These are phyloP conservation scores for Aphidoletes aphidimyza DNA, from an alignment of 2,888 invertebrate species.

Conservation along the genomic window DNA sequence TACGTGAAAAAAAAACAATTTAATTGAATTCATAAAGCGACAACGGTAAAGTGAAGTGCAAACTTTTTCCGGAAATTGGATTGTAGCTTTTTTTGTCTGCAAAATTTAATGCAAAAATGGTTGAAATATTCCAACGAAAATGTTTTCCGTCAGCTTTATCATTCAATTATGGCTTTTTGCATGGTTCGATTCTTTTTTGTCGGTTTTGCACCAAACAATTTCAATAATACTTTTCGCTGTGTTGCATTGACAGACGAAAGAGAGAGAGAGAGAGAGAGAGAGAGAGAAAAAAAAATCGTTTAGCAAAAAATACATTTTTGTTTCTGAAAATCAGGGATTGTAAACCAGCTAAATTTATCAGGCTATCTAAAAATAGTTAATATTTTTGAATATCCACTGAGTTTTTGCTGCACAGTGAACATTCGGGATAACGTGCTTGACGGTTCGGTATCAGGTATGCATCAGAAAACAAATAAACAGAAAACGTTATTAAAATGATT, in stretches of 20 bases:
- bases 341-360: no score
- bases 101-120: slow-evolving; percentile 28
- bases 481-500: no score
- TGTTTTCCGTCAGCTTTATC: slow-evolving; percentile 33
- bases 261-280: not conserved
- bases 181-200: not conserved
- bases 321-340: no score
- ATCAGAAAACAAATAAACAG: no score
- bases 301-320: not conserved
- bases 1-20: not conserved
- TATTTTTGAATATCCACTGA: no score
- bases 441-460: no score
- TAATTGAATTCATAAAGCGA: not conserved
- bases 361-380: no score
- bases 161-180: slow-evolving; percentile 8
- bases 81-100: not conserved
- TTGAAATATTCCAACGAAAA: not conserved
- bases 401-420: no score
- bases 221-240: slow-evolving; percentile 1
- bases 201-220: not conserved
- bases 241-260: not conserved
- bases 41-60: not conserved
- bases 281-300: not conserved
- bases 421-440: no score
- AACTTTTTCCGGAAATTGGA: slow-evolving; percentile 32